Conservation (phyloP, 2,888 invertebrate genomes). For the Cephus pygmeus region DNA sequence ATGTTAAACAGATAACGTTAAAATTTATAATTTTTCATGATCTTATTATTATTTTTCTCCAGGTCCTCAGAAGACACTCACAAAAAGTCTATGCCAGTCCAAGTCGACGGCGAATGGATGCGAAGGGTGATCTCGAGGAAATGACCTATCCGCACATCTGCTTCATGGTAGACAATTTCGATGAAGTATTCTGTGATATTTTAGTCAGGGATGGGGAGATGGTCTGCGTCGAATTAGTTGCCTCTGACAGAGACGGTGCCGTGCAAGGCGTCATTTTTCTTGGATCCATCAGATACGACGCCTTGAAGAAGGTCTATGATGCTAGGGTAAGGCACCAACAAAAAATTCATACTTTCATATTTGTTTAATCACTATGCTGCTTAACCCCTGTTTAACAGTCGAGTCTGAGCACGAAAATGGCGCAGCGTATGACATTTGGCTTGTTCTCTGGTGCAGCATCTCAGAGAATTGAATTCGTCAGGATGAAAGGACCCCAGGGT, state of each 20-base stretch:
- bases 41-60: background rate
- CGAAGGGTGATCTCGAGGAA: slow-evolving; percentile 97
- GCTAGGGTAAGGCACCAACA: slow-evolving; percentile 76
- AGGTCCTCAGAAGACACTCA: slow-evolving; percentile 62
- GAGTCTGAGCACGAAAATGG: slow-evolving; percentile 92
- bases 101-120: slow-evolving; percentile 95
- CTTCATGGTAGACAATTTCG: slow-evolving; percentile 99
- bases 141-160: slow-evolving; percentile 99
- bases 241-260: slow-evolving; percentile 85
- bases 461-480: slow-evolving; percentile 95
- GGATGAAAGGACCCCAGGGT: slow-evolving; percentile 97
- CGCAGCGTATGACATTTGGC: slow-evolving; percentile 95
- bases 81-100: slow-evolving; percentile 96
- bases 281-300: slow-evolving; percentile 97
- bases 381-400: slow-evolving; percentile 77
- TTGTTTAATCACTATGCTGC: slow-evolving; percentile 10
- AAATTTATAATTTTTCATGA: background rate
- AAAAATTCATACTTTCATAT: background rate
- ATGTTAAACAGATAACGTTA: too few relatives aligned
- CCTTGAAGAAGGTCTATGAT: slow-evolving; percentile 96
- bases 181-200: slow-evolving; percentile 98
- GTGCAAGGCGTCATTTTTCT: slow-evolving; percentile 96
- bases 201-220: slow-evolving; percentile 97
- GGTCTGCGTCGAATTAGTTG: slow-evolving; percentile 98
- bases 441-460: slow-evolving; percentile 80